These are phyloP conservation scores for Dicyrtoma fusca DNA, from an alignment of 2,888 invertebrate species.

Conservation along the genomic window DNA sequence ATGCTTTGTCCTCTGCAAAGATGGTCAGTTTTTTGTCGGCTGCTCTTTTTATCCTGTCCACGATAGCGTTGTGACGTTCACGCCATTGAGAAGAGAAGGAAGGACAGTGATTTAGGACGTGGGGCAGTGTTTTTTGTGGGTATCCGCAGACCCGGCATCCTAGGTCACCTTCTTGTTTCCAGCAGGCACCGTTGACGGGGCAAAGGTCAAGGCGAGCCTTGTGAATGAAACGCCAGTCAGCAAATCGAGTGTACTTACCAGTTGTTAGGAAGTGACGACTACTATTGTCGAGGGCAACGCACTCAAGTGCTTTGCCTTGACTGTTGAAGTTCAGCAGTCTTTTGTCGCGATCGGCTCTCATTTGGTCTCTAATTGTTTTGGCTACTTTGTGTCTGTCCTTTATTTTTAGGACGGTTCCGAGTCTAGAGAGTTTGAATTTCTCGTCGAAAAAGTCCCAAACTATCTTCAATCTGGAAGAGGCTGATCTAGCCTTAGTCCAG, in stretches of 20 bases:
- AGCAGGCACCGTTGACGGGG: slow-evolving; percentile 52
- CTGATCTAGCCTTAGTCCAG: neutral
- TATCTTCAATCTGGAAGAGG: neutral
- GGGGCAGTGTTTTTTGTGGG: slow-evolving; percentile 58
- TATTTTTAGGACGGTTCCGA: neutral
- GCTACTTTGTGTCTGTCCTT: neutral
- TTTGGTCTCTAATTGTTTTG: neutral
- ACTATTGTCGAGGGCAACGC: slow-evolving; percentile 11
- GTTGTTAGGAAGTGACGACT: slow-evolving; percentile 57
- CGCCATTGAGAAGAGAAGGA: neutral
- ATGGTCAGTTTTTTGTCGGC: too few species aligned
- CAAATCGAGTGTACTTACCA: slow-evolving; percentile 57
- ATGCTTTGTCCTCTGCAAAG: too few species aligned
- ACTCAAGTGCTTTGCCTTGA: slow-evolving; percentile 41
- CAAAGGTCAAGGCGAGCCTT: slow-evolving; percentile 54
- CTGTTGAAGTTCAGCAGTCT: neutral
- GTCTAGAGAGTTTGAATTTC: neutral
- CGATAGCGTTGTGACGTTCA: too few species aligned
- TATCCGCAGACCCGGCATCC: slow-evolving; percentile 57
- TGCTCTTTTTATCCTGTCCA: too few species aligned
- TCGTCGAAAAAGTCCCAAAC: neutral
- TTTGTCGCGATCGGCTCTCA: neutral
- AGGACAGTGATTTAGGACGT: slow-evolving; percentile 59
- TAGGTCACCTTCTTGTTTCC: slow-evolving; percentile 5
- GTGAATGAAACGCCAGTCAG: slow-evolving; percentile 60